A percentile compares a stretch with the other conserved stretches of the same genome.
Evolutionary conservation across 2,797 vertebrate genomes (phyloP).

Genomic region (Gallinago nigripennis): DNA sequence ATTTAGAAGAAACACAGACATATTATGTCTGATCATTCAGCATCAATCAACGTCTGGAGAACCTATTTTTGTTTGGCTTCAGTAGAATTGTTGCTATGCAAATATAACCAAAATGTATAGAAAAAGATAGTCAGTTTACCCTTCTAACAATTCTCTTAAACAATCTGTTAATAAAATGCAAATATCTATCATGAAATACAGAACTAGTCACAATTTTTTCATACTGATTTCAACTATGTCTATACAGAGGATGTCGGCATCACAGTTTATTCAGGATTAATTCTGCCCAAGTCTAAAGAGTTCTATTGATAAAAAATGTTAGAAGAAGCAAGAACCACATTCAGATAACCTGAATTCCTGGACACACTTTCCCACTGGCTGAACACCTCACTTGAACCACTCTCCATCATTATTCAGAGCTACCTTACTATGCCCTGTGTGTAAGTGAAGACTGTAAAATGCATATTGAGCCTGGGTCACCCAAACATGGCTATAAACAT

Average conservation of each 20-base stretch:
- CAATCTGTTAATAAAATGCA: neutral
- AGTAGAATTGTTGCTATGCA: neutral
- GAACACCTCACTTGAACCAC: neutral
- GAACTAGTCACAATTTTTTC: neutral
- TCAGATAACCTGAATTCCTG: neutral
- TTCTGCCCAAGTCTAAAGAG: neutral
- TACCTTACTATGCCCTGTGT: neutral
- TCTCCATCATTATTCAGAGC: neutral
- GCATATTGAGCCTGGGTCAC: neutral
- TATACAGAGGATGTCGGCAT: neutral
- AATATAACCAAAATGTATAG: constrained; percentile 2
- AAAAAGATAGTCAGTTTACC: neutral
- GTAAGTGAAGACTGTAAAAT: neutral
- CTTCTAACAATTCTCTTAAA: neutral
- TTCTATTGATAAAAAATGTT: neutral
- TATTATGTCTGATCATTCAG: constrained; percentile 42
- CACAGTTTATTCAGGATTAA: neutral
- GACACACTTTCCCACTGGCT: neutral
- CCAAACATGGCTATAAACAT: neutral
- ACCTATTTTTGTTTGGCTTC: constrained; percentile 38
- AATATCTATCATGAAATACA: neutral
- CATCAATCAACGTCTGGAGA: constrained; percentile 40
- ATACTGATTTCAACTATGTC: neutral
- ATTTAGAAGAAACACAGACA: constrained; percentile 50
- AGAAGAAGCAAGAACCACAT: neutral